Percentiles rank a stretch among this genome's conserved stretches.
Conservation (phyloP, 2,113 vertebrate genomes). For the Notothenia coriiceps region DNA sequence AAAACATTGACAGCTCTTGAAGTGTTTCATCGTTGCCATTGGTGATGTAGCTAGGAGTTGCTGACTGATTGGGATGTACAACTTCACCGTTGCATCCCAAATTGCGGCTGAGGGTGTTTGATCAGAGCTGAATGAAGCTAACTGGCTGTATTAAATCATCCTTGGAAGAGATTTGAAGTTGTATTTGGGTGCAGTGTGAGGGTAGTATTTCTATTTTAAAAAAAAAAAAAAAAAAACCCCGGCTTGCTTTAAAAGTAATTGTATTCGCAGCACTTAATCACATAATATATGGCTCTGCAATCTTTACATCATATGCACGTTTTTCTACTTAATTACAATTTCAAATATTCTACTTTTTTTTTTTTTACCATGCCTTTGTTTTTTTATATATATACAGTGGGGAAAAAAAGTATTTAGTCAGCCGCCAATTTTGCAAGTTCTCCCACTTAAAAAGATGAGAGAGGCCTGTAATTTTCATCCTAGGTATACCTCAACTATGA, state of each 20-base stretch:
- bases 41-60: conserved; percentile 7
- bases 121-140: conserved; percentile 6
- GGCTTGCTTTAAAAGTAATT: not conserved
- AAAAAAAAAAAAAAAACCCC: too few relatives aligned
- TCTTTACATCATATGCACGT: too few relatives aligned
- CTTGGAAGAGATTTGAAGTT: not conserved
- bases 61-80: not conserved
- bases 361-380: too few relatives aligned
- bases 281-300: not conserved
- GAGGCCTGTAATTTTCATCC: too few relatives aligned
- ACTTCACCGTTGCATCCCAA: not conserved
- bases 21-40: not conserved
- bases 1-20: not conserved
- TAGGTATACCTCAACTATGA: too few relatives aligned
- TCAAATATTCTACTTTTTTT: too few relatives aligned
- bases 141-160: not conserved
- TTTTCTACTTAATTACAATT: too few relatives aligned
- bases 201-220: not conserved
- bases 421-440: too few relatives aligned
- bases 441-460: too few relatives aligned
- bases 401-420: too few relatives aligned
- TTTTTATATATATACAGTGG: too few relatives aligned
- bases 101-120: not conserved
- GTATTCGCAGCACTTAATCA: not conserved
- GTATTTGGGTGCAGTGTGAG: not conserved